Evolutionary conservation across 1,140 invertebrate genomes (phyloP).

Genomic region (Drosophila littoralis): DNA sequence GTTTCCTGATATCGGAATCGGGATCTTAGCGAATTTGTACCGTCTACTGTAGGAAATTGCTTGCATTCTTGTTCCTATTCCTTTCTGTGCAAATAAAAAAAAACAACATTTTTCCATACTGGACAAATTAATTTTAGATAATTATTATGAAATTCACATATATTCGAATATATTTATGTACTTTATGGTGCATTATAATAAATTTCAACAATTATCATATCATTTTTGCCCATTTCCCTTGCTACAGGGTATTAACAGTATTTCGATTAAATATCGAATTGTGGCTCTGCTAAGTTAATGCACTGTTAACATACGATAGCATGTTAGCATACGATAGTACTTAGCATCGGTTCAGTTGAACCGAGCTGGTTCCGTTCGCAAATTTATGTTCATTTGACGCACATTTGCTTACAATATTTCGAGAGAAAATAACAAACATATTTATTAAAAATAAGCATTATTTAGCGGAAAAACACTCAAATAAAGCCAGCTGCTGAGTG

Average conservation of each 20-base stretch:
- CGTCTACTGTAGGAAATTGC: slow-evolving; percentile 33
- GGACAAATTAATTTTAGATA: no score
- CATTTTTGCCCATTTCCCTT: no score
- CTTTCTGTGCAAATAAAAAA: slow-evolving; percentile 40
- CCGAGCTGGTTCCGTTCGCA: neutral
- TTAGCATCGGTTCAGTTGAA: no score
- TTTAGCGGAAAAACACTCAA: no score
- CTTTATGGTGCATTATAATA: no score
- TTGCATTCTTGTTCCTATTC: slow-evolving; percentile 51
- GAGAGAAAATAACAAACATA: neutral
- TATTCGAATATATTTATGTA: no score
- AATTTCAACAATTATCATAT: no score
- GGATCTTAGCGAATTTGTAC: slow-evolving; percentile 20
- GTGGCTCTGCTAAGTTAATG: neutral
- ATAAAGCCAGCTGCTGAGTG: neutral
- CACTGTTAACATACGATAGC: neutral
- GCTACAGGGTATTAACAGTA: neutral
- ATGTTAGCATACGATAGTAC: no score
- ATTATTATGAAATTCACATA: no score
- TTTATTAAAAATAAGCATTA: no score
- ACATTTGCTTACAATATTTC: neutral
- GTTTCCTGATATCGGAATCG: slow-evolving; percentile 25
- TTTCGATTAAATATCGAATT: neutral
- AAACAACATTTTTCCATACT: neutral
- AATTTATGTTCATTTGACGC: neutral